phyloP scores from a whole-genome alignment of 1,140 invertebrate genomes.

The Brachionus koreanus region DNA sequence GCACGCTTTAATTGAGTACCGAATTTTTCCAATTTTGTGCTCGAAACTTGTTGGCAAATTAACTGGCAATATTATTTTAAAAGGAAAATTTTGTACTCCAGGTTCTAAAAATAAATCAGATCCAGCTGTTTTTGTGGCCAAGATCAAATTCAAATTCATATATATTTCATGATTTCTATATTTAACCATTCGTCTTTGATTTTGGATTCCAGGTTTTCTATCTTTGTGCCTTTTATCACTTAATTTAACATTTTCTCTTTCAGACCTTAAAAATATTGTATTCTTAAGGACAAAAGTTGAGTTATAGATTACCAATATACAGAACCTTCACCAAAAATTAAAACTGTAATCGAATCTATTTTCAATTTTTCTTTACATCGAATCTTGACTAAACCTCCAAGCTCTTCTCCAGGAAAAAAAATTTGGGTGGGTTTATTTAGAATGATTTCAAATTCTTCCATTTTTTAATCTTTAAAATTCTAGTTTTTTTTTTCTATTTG shows the following conservation, averaged over 20 bases:
- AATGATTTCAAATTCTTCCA: not conserved
- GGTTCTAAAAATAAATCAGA: not conserved
- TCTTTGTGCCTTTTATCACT: not conserved
- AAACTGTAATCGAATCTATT: not conserved
- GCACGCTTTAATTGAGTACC: conserved; percentile 58
- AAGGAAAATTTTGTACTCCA: conserved; percentile 52
- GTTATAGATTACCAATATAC: not conserved
- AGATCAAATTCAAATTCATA: not conserved
- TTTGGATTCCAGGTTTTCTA: not conserved
- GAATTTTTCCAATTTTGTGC: conserved; percentile 58
- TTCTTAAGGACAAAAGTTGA: too few relatives aligned
- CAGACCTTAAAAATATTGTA: not conserved
- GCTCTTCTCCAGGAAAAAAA: not conserved
- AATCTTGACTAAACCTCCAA: not conserved
- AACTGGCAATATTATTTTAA: conserved; percentile 58
- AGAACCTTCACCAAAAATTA: not conserved
- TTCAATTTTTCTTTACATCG: not conserved
- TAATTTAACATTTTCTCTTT: not conserved
- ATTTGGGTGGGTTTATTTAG: not conserved
- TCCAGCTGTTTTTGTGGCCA: not conserved
- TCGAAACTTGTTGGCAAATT: conserved; percentile 60
- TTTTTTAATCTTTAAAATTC: not conserved
- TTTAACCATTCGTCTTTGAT: not conserved
- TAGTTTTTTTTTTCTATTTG: not conserved
- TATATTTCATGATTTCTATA: not conserved